Evolutionary conservation across 2,797 vertebrate genomes (phyloP).

Genomic region (Cirrhinus molitorella): DNA sequence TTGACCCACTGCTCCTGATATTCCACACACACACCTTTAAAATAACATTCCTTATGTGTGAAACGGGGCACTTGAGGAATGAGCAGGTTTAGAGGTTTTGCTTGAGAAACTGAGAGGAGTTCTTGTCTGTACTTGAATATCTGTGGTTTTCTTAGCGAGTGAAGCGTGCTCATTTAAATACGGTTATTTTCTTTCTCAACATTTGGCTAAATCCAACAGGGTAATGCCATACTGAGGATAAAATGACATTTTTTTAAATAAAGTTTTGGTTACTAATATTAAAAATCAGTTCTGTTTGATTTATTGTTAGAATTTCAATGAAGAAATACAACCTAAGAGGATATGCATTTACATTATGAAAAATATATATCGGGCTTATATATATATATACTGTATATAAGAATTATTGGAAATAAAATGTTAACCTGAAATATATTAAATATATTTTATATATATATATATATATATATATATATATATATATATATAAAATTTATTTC

Average conservation of each 20-base stretch:
- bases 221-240: neutral
- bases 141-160: slow-evolving; percentile 24
- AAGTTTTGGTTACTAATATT: neutral
- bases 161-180: slow-evolving; percentile 14
- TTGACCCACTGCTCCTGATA: slow-evolving; percentile 20
- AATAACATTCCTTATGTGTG: slow-evolving; percentile 17
- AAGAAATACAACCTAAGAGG: neutral
- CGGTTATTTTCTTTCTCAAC: slow-evolving; percentile 27
- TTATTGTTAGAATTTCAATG: neutral
- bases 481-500: too few species aligned
- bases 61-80: neutral
- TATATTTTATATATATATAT: too few species aligned
- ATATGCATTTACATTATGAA: neutral
- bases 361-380: too few species aligned
- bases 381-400: too few species aligned
- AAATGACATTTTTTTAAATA: neutral
- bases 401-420: too few species aligned
- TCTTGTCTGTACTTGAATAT: slow-evolving; percentile 32
- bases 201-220: slow-evolving; percentile 1
- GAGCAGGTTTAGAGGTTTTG: neutral
- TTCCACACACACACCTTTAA: slow-evolving; percentile 15
- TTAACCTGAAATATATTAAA: too few species aligned
- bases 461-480: too few species aligned
- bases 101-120: slow-evolving; percentile 29
- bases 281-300: neutral